These are phyloP conservation scores for Cylloceria caligata DNA, from an alignment of 2,888 invertebrate genomes.

Conservation along the genomic window DNA sequence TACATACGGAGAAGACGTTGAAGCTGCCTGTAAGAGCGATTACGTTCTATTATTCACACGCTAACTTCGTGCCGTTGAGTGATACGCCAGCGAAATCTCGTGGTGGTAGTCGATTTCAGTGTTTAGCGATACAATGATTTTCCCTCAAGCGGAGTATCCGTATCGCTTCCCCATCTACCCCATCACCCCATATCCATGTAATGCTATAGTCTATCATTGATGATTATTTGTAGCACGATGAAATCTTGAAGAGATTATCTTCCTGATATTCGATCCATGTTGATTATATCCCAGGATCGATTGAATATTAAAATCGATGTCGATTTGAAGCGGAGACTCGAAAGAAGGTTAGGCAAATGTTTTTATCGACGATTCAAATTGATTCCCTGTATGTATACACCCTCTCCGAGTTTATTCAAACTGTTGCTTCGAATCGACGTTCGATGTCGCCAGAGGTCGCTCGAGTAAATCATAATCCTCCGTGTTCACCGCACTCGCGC, in stretches of 20 bases:
- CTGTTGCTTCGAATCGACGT: background rate
- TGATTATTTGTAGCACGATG: constrained; percentile 60
- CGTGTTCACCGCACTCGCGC: constrained; percentile 60
- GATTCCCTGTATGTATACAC: background rate
- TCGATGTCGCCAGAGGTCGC: constrained; percentile 51
- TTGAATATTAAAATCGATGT: constrained; percentile 52
- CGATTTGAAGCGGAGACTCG: background rate
- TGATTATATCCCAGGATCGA: constrained; percentile 53
- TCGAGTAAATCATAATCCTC: constrained; percentile 77
- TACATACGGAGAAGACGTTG: constrained; percentile 71
- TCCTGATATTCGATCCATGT: constrained; percentile 55
- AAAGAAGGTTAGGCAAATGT: background rate
- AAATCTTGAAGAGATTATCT: constrained; percentile 54
- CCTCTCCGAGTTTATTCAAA: background rate
- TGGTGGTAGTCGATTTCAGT: constrained; percentile 68
- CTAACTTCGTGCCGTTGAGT: constrained; percentile 76
- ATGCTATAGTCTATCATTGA: constrained; percentile 22
- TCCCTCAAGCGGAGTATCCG: constrained; percentile 2
- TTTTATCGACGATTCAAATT: no score
- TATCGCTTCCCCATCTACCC: constrained; percentile 20
- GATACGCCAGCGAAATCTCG: constrained; percentile 72
- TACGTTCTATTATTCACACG: constrained; percentile 83
- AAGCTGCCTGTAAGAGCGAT: constrained; percentile 77
- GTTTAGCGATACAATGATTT: constrained; percentile 70
- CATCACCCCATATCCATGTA: background rate